A percentile compares a stretch with the other conserved stretches of the same genome.
Evolutionary conservation across 2,113 vertebrate genomes (phyloP).

Genomic region (Prunella himalayana): DNA sequence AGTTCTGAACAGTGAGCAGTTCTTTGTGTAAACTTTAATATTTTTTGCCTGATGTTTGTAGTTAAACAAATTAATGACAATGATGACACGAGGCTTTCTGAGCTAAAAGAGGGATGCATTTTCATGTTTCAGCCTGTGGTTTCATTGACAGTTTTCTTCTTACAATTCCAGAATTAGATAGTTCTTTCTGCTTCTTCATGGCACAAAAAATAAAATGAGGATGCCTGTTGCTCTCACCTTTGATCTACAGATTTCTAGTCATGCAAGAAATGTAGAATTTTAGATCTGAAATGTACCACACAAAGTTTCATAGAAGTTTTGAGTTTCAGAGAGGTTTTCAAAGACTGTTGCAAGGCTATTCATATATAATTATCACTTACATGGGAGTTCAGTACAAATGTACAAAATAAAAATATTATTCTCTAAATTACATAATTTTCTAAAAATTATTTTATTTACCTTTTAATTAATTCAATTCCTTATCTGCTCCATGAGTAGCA

Average conservation of each 20-base stretch:
- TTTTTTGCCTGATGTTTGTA: background rate
- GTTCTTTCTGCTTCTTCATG: background rate
- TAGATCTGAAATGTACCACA: background rate
- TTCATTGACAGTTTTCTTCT: background rate
- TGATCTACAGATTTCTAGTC: background rate
- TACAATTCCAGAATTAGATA: background rate
- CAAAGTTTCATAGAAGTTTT: background rate
- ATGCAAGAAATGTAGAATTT: background rate
- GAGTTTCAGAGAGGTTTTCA: background rate
- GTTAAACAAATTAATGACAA: background rate
- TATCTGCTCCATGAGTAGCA: background rate
- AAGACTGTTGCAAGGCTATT: background rate
- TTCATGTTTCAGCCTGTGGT: background rate
- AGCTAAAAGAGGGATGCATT: background rate
- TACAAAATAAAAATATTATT: background rate
- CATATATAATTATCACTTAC: background rate
- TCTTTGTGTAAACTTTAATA: background rate
- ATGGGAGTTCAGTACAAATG: background rate
- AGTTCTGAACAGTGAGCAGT: background rate
- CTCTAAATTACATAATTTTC: background rate
- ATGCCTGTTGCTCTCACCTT: background rate
- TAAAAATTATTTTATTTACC: background rate
- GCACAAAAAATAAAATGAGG: background rate
- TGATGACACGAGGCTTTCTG: accelerated
- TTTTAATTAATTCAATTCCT: background rate